These are phyloP conservation scores for Spheniscus humboldti DNA, from an alignment of 2,797 vertebrate species.

Conservation along the genomic window DNA sequence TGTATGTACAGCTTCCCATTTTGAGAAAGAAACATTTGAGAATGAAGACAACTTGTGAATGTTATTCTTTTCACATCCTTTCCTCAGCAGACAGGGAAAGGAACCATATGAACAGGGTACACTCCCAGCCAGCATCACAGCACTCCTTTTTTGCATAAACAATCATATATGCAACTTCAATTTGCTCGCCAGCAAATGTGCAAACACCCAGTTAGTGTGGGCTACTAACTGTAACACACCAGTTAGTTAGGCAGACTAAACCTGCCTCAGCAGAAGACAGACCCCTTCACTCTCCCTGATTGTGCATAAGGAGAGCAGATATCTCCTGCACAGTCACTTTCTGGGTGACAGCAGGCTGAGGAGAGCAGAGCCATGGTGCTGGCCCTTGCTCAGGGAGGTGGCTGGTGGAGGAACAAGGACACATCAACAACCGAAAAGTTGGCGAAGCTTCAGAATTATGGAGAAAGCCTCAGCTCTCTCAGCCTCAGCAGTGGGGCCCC, in stretches of 20 bases:
- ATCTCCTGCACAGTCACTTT: neutral
- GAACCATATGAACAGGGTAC: neutral
- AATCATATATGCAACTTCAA: neutral
- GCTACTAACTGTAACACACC: no score
- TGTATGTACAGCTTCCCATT: neutral
- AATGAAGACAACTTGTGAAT: neutral
- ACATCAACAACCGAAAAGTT: accelerated
- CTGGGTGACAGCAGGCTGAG: neutral
- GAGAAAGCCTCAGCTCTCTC: neutral
- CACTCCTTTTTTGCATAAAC: constrained; percentile 45
- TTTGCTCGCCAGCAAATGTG: neutral
- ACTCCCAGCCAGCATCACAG: neutral
- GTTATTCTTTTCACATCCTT: neutral
- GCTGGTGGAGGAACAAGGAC: neutral
- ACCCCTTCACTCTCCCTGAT: neutral
- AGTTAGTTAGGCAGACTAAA: neutral
- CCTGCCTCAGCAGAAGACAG: neutral
- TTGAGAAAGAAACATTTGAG: neutral
- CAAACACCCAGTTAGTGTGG: neutral
- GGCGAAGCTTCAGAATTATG: neutral
- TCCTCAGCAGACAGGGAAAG: neutral
- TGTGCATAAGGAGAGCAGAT: constrained; percentile 35
- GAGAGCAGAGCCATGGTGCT: neutral
- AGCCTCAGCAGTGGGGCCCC: neutral
- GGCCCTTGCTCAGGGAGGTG: neutral